These are phyloP conservation scores for Microplitis demolitor DNA, from an alignment of 1,140 invertebrate species.

Conservation along the genomic window DNA sequence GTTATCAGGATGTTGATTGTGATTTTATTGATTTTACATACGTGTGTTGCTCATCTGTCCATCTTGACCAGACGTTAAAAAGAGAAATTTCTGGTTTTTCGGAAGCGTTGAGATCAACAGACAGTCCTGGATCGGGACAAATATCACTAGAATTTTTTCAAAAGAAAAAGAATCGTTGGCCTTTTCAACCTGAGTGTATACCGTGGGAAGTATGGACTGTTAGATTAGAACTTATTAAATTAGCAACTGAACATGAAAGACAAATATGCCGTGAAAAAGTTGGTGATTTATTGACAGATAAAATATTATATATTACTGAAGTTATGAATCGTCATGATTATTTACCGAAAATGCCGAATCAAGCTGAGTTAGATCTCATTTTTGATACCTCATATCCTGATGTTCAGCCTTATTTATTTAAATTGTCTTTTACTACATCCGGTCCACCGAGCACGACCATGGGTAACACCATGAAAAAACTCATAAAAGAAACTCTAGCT, in stretches of 20 bases:
- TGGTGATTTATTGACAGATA: slow-evolving; percentile 89
- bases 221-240: slow-evolving; percentile 82
- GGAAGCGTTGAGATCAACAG: slow-evolving; percentile 78
- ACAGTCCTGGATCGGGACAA: slow-evolving; percentile 76
- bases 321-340: slow-evolving; percentile 95
- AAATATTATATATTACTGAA: slow-evolving; percentile 91
- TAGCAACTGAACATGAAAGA: slow-evolving; percentile 86
- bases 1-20: slow-evolving; percentile 94
- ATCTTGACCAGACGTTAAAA: slow-evolving; percentile 76
- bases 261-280: slow-evolving; percentile 87
- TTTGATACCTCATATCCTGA: slow-evolving; percentile 93
- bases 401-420: slow-evolving; percentile 95
- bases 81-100: slow-evolving; percentile 85
- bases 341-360: slow-evolving; percentile 92
- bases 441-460: slow-evolving; percentile 75
- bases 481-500: slow-evolving; percentile 83
- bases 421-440: slow-evolving; percentile 78
- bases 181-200: slow-evolving; percentile 85
- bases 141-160: slow-evolving; percentile 96
- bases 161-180: slow-evolving; percentile 86
- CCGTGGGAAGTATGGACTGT: slow-evolving; percentile 99
- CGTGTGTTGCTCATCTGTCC: slow-evolving; percentile 87
- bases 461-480: slow-evolving; percentile 86
- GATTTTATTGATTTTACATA: slow-evolving; percentile 98
- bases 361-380: slow-evolving; percentile 88